Percentiles rank a stretch among this genome's conserved stretches.
Evolutionary conservation across 1,140 invertebrate genomes (phyloP).

Genomic region (Zelostemma sp.): DNA sequence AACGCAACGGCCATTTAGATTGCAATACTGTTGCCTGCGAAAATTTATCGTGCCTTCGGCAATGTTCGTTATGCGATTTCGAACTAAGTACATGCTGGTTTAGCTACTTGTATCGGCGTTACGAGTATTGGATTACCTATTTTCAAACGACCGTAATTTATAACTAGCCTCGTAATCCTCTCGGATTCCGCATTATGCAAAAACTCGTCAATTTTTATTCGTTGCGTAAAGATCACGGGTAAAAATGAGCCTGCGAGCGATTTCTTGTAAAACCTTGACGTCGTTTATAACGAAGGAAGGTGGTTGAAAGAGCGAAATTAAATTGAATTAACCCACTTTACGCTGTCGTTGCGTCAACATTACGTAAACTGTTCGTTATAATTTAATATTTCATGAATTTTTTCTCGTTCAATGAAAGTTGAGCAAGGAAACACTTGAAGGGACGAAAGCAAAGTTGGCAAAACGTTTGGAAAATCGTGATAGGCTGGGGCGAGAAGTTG

Average conservation of each 20-base stretch:
- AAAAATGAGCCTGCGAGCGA: too few species aligned
- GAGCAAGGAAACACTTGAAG: too few species aligned
- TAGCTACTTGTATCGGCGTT: neutral
- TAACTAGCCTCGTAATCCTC: neutral
- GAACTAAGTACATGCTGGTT: constrained; percentile 12
- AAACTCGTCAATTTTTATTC: neutral
- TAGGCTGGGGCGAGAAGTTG: too few species aligned
- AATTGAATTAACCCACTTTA: too few species aligned
- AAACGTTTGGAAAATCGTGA: too few species aligned
- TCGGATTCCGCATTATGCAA: neutral
- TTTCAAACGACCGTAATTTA: constrained; percentile 1
- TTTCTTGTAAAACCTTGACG: too few species aligned
- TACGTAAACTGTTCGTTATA: neutral
- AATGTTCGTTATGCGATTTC: constrained; percentile 42
- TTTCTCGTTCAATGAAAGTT: too few species aligned
- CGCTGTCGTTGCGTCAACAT: neutral
- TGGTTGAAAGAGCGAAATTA: too few species aligned
- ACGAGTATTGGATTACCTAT: constrained; percentile 1
- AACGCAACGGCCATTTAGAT: constrained; percentile 35
- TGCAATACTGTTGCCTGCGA: constrained; percentile 12
- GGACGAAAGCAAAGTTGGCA: too few species aligned
- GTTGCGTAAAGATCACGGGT: too few species aligned
- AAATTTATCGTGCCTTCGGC: constrained; percentile 36
- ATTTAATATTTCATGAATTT: neutral
- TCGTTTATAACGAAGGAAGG: too few species aligned